phyloP scores from a whole-genome alignment of 2,113 vertebrate species.

The Calidris pugnax region DNA sequence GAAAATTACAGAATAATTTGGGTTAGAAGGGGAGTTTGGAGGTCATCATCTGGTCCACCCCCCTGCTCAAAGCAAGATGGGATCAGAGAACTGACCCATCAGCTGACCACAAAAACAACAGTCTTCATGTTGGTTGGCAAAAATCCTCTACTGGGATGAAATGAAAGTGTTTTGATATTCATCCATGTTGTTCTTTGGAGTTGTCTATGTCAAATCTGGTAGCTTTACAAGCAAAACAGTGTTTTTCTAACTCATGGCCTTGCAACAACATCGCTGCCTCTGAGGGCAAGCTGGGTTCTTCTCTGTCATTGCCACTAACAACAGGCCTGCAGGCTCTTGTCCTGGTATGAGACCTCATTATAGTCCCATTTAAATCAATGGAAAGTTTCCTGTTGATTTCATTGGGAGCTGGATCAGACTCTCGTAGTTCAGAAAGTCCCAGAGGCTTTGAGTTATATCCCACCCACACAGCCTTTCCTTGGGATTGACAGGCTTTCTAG shows the following conservation, averaged over 20 bases:
- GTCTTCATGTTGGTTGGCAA: not conserved
- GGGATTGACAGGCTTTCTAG: not conserved
- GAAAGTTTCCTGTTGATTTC: not conserved
- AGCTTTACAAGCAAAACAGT: constrained; percentile 4
- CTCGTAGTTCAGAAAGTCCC: not conserved
- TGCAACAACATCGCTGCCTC: not conserved
- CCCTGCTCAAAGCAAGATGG: not conserved
- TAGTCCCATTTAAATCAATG: not conserved
- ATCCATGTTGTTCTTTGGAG: not conserved
- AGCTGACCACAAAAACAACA: not conserved
- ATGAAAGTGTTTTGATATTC: not conserved
- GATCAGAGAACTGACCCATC: not conserved
- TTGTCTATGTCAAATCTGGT: not conserved
- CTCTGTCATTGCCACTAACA: not conserved
- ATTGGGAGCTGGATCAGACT: not conserved
- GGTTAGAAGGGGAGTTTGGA: not conserved
- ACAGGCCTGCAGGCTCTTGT: not conserved
- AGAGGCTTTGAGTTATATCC: not conserved
- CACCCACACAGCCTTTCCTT: not conserved
- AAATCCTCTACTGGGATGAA: not conserved
- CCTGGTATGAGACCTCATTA: not conserved
- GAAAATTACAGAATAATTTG: constrained; percentile 1
- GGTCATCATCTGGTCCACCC: not conserved
- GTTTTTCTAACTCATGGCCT: not conserved
- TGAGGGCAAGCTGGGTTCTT: not conserved